phyloP scores from a whole-genome alignment of 2,888 invertebrate genomes.

The Mesorhabditis belari region DNA sequence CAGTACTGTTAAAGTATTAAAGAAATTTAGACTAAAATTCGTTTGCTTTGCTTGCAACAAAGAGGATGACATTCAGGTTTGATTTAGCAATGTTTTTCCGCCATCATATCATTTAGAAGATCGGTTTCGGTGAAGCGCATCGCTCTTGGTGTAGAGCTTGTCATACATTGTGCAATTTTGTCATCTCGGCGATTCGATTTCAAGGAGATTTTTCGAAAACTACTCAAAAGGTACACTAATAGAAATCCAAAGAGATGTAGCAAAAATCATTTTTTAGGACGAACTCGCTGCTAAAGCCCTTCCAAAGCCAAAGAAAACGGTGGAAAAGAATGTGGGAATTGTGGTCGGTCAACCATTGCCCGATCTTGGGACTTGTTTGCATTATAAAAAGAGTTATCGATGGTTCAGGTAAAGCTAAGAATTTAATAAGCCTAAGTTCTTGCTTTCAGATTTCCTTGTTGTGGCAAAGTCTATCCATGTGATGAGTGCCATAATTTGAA shows the following conservation, averaged over 20 bases:
- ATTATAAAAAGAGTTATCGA: slow-evolving; percentile 58
- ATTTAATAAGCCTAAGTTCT: not conserved
- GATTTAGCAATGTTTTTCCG: not conserved
- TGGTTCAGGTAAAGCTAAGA: slow-evolving; percentile 56
- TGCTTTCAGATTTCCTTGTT: slow-evolving; percentile 39
- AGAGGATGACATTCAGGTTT: slow-evolving; percentile 29
- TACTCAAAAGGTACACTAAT: not conserved
- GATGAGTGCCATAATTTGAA: slow-evolving; percentile 14
- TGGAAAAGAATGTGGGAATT: slow-evolving; percentile 54
- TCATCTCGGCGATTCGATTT: slow-evolving; percentile 46
- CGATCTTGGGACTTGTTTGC: slow-evolving; percentile 56
- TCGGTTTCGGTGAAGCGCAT: slow-evolving; percentile 52
- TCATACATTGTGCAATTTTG: slow-evolving; percentile 53
- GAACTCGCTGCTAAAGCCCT: not conserved
- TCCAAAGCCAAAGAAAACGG: slow-evolving; percentile 9
- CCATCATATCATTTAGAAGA: slow-evolving; percentile 40
- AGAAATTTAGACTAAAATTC: slow-evolving; percentile 35
- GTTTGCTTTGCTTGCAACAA: slow-evolving; percentile 54
- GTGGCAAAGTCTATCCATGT: slow-evolving; percentile 16
- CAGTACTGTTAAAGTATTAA: not conserved
- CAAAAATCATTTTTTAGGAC: not conserved
- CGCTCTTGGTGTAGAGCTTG: slow-evolving; percentile 55
- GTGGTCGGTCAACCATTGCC: slow-evolving; percentile 56
- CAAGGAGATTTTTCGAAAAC: slow-evolving; percentile 8
- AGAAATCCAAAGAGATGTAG: not conserved